phyloP scores from a whole-genome alignment of 2,113 vertebrate genomes.

The Sitta europaea region DNA sequence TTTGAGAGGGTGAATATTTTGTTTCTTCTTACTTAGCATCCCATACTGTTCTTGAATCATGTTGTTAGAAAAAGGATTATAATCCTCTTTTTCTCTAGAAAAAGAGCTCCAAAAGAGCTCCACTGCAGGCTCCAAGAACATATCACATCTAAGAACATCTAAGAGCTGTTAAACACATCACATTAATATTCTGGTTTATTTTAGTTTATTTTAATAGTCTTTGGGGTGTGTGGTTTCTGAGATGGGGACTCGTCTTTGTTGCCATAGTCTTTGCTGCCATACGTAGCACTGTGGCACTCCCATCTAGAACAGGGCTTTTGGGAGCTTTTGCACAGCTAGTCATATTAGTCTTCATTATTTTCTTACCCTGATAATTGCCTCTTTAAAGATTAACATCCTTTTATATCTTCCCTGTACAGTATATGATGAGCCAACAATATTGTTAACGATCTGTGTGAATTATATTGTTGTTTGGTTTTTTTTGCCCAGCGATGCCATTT shows the following conservation, averaged over 20 bases:
- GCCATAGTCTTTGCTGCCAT: too few species aligned
- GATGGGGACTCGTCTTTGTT: neutral
- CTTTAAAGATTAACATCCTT: neutral
- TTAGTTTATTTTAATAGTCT: neutral
- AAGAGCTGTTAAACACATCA: neutral
- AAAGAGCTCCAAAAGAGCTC: too few species aligned
- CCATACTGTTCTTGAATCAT: neutral
- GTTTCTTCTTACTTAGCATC: neutral
- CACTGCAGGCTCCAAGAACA: neutral
- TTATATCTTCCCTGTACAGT: neutral
- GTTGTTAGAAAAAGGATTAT: neutral
- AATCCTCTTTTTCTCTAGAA: neutral
- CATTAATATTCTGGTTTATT: neutral
- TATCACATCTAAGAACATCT: neutral
- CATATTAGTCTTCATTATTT: constrained; percentile 1
- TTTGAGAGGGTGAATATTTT: neutral
- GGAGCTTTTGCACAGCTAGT: neutral
- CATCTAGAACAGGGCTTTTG: neutral
- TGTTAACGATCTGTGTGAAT: neutral
- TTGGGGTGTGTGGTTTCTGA: neutral
- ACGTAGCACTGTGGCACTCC: neutral
- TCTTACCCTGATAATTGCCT: neutral
- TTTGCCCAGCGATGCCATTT: too few species aligned
- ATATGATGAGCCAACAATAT: neutral
- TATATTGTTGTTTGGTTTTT: neutral